Conservation (phyloP, 1,140 invertebrate genomes). For the Cydia splendana region DNA sequence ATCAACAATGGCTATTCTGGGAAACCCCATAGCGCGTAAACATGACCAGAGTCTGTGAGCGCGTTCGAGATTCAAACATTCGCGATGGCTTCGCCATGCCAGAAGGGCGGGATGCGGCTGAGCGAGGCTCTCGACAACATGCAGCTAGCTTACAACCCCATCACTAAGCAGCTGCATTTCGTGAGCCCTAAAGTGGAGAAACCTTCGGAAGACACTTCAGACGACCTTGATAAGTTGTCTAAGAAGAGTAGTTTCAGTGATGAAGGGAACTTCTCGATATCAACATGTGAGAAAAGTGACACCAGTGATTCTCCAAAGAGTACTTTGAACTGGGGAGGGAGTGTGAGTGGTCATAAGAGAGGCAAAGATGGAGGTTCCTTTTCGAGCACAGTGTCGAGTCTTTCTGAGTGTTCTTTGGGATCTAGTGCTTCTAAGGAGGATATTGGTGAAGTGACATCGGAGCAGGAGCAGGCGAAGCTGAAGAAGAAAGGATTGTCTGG, state of each 20-base stretch:
- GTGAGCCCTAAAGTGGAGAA: conserved; percentile 73
- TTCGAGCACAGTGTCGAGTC: conserved; percentile 77
- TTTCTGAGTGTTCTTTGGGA: conserved; percentile 75
- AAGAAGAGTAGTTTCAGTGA: conserved; percentile 79
- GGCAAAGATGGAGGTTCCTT: conserved; percentile 77
- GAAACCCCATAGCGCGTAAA: conserved; percentile 37
- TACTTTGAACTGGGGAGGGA: conserved; percentile 74
- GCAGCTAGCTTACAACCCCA: conserved; percentile 78
- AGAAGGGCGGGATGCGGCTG: conserved; percentile 76
- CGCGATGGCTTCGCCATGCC: conserved; percentile 69
- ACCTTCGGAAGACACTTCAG: conserved; percentile 51
- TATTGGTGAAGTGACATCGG: conserved; percentile 51
- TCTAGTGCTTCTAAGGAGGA: conserved; percentile 72
- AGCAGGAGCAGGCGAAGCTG: conserved; percentile 62
- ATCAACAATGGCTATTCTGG: conserved; percentile 34
- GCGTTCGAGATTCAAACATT: conserved; percentile 47
- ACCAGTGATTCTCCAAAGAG: conserved; percentile 76
- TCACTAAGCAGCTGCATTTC: conserved; percentile 78
- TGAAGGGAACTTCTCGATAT: conserved; percentile 77
- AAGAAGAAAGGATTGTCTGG: conserved; percentile 77
- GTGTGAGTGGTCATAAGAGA: conserved; percentile 74
- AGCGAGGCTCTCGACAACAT: conserved; percentile 78
- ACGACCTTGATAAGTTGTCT: conserved; percentile 69
- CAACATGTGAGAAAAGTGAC: conserved; percentile 77
- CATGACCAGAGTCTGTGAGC: conserved; percentile 54